Conservation (phyloP, 2,797 vertebrate species). For the Pseudomugil tenellus region DNA sequence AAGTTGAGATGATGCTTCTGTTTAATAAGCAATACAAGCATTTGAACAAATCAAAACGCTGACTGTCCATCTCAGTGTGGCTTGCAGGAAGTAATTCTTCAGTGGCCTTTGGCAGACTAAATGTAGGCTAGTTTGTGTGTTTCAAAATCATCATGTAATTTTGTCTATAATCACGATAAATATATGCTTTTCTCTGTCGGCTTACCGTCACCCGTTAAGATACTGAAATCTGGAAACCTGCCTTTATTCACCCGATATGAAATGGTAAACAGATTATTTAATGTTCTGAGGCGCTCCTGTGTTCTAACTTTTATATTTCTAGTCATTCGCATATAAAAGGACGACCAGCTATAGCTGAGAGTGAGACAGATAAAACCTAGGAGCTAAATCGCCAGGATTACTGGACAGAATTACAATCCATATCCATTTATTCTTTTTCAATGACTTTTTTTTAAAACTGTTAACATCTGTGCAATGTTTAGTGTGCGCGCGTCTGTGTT, state of each 20-base stretch:
- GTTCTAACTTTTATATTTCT: conserved; percentile 46
- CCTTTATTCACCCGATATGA: conserved; percentile 46
- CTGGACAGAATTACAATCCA: conserved; percentile 69
- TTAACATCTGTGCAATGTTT: conserved; percentile 72
- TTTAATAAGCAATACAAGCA: conserved; percentile 67
- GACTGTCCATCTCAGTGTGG: conserved; percentile 43
- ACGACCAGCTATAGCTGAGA: conserved; percentile 58
- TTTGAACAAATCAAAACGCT: conserved; percentile 48
- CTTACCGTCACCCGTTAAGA: conserved; percentile 43
- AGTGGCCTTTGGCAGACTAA: conserved; percentile 68
- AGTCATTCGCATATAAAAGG: conserved; percentile 43
- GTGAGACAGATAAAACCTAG: conserved; percentile 54
- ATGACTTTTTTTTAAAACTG: conserved; percentile 42
- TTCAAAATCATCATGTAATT: conserved; percentile 34
- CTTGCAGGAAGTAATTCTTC: conserved; percentile 42
- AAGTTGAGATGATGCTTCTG: conserved; percentile 28
- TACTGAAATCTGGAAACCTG: conserved; percentile 53
- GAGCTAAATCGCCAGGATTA: conserved; percentile 55
- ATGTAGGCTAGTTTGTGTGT: conserved; percentile 60
- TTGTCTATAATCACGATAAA: conserved; percentile 33
- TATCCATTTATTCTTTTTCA: conserved; percentile 52
- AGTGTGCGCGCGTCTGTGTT: conserved; percentile 69
- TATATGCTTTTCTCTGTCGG: conserved; percentile 42
- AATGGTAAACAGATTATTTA: conserved; percentile 29
- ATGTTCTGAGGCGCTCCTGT: conserved; percentile 42